Conservation (phyloP, 2,113 vertebrate species). For the Propithecus coquereli region DNA sequence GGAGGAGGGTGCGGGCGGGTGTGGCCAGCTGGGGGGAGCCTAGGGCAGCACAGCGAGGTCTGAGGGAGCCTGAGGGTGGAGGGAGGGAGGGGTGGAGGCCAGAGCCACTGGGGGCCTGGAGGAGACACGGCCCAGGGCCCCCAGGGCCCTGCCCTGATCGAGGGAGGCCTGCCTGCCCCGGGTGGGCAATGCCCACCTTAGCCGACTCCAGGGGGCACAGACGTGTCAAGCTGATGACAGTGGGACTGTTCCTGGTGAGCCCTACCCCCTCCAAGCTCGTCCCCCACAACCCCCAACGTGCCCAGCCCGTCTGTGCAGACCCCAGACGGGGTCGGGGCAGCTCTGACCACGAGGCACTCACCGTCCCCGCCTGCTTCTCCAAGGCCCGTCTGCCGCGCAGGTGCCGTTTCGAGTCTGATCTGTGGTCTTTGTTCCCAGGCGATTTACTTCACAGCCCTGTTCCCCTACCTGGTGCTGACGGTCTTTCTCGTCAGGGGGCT, state of each 20-base stretch:
- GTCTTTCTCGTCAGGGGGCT: slow-evolving; percentile 90
- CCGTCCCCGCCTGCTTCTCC: not conserved
- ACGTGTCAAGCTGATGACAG: fast-evolving
- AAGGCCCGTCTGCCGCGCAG: fast-evolving
- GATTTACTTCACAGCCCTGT: slow-evolving; percentile 91
- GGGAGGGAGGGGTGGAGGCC: not conserved
- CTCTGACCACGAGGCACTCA: not conserved
- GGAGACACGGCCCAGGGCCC: fast-evolving
- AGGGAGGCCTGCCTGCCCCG: too few relatives aligned
- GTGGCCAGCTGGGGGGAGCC: too few relatives aligned
- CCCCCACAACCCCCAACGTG: not conserved
- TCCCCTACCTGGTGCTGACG: slow-evolving; percentile 93
- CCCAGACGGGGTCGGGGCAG: fast-evolving
- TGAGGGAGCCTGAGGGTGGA: too few relatives aligned
- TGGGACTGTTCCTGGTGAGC: fast-evolving
- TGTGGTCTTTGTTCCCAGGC: slow-evolving; percentile 70
- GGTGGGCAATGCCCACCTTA: not conserved
- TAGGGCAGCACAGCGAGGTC: not conserved
- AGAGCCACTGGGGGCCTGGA: not conserved
- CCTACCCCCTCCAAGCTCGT: fast-evolving
- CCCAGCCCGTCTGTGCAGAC: fast-evolving
- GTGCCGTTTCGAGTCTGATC: not conserved
- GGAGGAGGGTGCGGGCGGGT: not conserved
- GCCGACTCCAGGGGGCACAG: not conserved
- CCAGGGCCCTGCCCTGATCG: not conserved